These are phyloP conservation scores for Xenentodon cancila DNA, from an alignment of 2,797 vertebrate species.

Conservation along the genomic window DNA sequence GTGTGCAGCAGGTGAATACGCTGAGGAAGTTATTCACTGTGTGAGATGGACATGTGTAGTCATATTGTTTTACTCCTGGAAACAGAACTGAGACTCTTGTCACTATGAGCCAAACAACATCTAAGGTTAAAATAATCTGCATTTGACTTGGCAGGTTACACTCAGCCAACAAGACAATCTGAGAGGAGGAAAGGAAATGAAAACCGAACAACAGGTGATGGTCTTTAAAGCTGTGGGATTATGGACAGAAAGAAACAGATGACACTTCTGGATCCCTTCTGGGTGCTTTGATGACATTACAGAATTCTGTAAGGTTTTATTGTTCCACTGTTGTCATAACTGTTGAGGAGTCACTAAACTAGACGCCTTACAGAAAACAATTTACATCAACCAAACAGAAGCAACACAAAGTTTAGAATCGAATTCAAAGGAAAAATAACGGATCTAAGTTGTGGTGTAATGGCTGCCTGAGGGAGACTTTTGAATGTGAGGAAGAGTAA, in stretches of 20 bases:
- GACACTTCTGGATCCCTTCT: neutral
- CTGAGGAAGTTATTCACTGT: too few relatives aligned
- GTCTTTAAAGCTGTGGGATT: conserved; percentile 8
- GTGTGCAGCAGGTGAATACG: too few relatives aligned
- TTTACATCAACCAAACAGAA: neutral
- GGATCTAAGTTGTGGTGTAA: neutral
- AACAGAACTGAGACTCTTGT: too few relatives aligned
- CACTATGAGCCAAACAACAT: too few relatives aligned
- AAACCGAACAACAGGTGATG: neutral
- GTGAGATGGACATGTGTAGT: too few relatives aligned
- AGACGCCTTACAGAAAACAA: neutral
- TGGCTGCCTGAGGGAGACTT: conserved; percentile 17
- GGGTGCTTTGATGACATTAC: too few relatives aligned
- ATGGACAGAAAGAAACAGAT: conserved; percentile 2
- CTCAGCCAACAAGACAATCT: too few relatives aligned
- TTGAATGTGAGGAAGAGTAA: conserved; percentile 32
- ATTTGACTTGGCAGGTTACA: too few relatives aligned
- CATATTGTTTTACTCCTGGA: too few relatives aligned
- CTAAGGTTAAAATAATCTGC: too few relatives aligned
- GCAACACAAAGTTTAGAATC: neutral
- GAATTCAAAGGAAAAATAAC: neutral
- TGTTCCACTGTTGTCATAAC: neutral
- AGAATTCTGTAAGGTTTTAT: too few relatives aligned
- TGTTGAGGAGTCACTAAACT: neutral
- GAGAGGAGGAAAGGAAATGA: too few relatives aligned